These are phyloP conservation scores for Boulengeromyrus knoepffleri DNA, from an alignment of 2,113 vertebrate genomes.

Conservation along the genomic window DNA sequence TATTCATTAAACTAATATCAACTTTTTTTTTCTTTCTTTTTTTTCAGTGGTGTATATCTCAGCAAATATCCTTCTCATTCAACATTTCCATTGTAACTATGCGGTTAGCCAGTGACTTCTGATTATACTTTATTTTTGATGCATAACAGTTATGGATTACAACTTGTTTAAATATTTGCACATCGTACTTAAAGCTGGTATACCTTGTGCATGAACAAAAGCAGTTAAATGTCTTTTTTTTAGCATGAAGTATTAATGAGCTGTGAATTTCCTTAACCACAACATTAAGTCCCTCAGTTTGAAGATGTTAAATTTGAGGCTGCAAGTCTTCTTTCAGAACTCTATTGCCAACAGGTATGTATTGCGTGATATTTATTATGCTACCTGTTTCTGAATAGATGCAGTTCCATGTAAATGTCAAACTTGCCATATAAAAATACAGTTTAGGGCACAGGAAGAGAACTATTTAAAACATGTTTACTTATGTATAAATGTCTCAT, in stretches of 20 bases:
- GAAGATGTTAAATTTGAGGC: constrained; percentile 99
- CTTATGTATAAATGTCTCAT: not conserved
- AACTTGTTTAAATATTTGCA: not conserved
- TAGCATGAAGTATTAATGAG: not conserved
- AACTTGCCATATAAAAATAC: not conserved
- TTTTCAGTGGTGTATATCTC: constrained; percentile 91
- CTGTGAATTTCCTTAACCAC: constrained; percentile 49
- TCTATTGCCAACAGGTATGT: constrained; percentile 96
- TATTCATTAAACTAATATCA: not conserved
- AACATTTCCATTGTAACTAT: not conserved
- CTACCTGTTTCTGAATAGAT: not conserved
- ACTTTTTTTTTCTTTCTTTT: constrained; percentile 32
- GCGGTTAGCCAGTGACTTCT: not conserved
- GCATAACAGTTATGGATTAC: not conserved
- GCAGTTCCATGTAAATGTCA: not conserved
- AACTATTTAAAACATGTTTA: not conserved
- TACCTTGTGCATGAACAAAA: not conserved
- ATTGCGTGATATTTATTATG: not conserved
- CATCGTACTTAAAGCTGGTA: not conserved
- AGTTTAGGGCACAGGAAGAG: not conserved
- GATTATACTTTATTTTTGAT: not conserved
- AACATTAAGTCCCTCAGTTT: constrained; percentile 78
- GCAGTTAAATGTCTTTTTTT: not conserved
- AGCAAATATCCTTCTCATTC: constrained; percentile 85
- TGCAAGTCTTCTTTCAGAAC: constrained; percentile 90